Evolutionary conservation across 2,113 vertebrate species (phyloP).

Genomic region (Aptenodytes forsteri): DNA sequence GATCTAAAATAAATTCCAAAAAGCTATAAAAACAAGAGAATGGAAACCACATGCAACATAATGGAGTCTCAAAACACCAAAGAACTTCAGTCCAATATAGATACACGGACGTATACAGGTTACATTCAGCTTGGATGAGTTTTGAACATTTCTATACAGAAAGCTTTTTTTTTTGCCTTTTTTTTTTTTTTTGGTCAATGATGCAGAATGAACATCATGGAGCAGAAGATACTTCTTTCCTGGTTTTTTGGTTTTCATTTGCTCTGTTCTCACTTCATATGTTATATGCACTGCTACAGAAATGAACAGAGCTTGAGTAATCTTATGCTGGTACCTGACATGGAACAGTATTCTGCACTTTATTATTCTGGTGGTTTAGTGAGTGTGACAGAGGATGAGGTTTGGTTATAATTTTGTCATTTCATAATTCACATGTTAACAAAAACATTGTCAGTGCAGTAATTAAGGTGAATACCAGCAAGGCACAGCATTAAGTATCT

Average conservation of each 20-base stretch:
- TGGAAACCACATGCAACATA: slow-evolving; percentile 71
- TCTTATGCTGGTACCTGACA: slow-evolving; percentile 16
- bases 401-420: slow-evolving; percentile 13
- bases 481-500: slow-evolving; percentile 18
- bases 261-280: neutral
- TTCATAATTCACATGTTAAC: neutral
- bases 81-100: slow-evolving; percentile 19
- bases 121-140: neutral
- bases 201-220: neutral
- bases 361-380: neutral
- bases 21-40: slow-evolving; percentile 67
- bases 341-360: slow-evolving; percentile 24
- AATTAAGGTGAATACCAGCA: slow-evolving; percentile 57
- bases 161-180: neutral
- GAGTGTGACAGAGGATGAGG: neutral
- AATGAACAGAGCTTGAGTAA: slow-evolving; percentile 17
- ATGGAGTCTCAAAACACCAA: slow-evolving; percentile 46
- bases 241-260: neutral
- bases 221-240: neutral
- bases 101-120: neutral
- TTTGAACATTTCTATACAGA: slow-evolving; percentile 28
- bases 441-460: slow-evolving; percentile 49
- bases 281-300: neutral
- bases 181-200: neutral
- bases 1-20: slow-evolving; percentile 65